Evolutionary conservation across 2,113 vertebrate genomes (phyloP).

Genomic region (Mastomys natalensis): DNA sequence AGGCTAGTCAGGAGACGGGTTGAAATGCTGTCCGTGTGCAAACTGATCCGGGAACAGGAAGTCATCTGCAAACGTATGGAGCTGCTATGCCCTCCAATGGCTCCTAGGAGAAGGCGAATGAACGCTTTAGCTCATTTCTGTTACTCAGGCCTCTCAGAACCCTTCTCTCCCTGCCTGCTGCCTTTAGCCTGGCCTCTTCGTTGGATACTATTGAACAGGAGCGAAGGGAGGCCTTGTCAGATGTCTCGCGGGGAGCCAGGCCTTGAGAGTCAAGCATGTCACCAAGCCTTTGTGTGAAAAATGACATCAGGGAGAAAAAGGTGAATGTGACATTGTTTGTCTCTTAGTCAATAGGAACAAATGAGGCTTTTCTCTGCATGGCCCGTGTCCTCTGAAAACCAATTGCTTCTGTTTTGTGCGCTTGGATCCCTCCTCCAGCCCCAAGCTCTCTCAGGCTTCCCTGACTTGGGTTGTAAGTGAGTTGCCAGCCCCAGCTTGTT

Average conservation of each 20-base stretch:
- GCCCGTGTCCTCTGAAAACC: slow-evolving; percentile 47
- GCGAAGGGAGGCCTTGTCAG: slow-evolving; percentile 23
- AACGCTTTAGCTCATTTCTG: slow-evolving; percentile 14
- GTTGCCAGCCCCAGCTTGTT: slow-evolving; percentile 60
- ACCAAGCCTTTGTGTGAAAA: slow-evolving; percentile 56
- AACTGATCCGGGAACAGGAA: slow-evolving; percentile 37
- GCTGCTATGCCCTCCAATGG: neutral
- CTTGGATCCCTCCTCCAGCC: slow-evolving; percentile 31
- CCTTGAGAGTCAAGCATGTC: slow-evolving; percentile 41
- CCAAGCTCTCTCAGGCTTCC: neutral
- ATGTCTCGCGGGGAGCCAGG: slow-evolving; percentile 8
- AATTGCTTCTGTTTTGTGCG: slow-evolving; percentile 4
- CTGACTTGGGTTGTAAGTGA: slow-evolving; percentile 71
- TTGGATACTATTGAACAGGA: slow-evolving; percentile 40
- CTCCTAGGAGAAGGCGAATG: neutral
- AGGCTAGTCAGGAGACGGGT: slow-evolving; percentile 13
- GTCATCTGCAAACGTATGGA: neutral
- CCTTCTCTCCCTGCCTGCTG: slow-evolving; percentile 18
- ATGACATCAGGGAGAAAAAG: slow-evolving; percentile 43
- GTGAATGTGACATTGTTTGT: slow-evolving; percentile 26
- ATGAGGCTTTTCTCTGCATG: neutral
- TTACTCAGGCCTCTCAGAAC: neutral
- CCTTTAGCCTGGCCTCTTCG: neutral
- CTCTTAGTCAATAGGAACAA: neutral
- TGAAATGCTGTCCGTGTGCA: neutral